Conservation (phyloP, 2,113 vertebrate species). For the Camelus bactrianus region DNA sequence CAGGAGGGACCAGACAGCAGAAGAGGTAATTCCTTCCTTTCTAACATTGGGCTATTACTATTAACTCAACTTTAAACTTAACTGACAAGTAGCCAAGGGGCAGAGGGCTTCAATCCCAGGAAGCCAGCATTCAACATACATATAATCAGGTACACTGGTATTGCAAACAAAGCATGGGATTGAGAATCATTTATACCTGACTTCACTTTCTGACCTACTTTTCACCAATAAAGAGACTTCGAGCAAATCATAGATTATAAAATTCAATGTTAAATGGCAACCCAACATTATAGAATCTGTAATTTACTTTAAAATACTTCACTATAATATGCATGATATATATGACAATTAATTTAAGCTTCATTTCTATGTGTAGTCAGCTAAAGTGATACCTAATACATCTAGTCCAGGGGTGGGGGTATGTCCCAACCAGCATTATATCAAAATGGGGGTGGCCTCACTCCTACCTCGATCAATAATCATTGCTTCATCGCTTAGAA, state of each 20-base stretch:
- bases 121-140: not conserved
- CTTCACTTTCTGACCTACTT: not conserved
- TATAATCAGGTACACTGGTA: not conserved
- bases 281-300: not conserved
- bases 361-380: slow-evolving; percentile 8
- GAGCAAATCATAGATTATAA: not conserved
- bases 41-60: not conserved
- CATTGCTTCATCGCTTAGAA: slow-evolving; percentile 29
- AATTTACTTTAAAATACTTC: slow-evolving; percentile 54
- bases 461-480: not conserved
- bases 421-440: not conserved
- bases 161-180: not conserved
- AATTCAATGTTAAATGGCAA: not conserved
- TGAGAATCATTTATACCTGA: not conserved
- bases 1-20: not conserved
- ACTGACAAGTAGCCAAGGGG: not conserved
- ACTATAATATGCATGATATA: not conserved
- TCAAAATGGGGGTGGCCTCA: not conserved
- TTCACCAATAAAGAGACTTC: slow-evolving; percentile 9
- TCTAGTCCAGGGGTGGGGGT: not conserved
- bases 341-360: slow-evolving; percentile 43
- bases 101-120: not conserved
- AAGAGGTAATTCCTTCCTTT: not conserved
- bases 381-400: not conserved
- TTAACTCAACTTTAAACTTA: not conserved